Base-by-base conservation (phyloP, 2,888 invertebrate genomes). In the Selenia dentaria region DNA sequence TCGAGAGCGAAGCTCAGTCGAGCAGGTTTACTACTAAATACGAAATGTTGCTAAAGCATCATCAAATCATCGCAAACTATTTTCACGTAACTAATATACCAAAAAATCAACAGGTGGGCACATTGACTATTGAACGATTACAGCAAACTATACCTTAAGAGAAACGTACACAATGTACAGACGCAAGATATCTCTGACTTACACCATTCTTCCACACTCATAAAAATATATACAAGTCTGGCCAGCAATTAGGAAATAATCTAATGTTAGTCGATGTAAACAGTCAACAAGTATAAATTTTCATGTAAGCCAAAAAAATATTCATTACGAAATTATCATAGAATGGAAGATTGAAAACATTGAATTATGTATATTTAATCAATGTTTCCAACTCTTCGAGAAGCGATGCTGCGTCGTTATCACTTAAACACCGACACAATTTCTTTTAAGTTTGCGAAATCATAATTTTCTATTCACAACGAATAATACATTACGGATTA, bases 101-200 rank as follows among this genome's bases (percentile, higher is more conserved):
- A 67, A 78, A n/a, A n/a, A 74, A 71, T 73, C 73, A 31, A 70
- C 67, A 86, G 86, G 88, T 87, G 87, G 88, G 88, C 74, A 78
- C 71, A 76, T 74, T 86, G 86, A 85, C 86, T 86, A 86, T 64
- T 79, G 74, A 79, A 76, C 60, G 64, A 69, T 69, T 68, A 70
- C 49, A 69, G 64, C 67, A 62, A 59, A 55, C 70, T 75, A 75
- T 61, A 67, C 62, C 69, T 72, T 74, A 75, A 51, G 49, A 58
- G 43, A 59, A 61, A 62, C 42, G 63, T 67, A 53, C 52, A 56
- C 49, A 55, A 62, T 62, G 61, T 54, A 56, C 62, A 64, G 64
- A 58, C 65, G 64, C 59, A 68, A 68, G 41, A 60, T 62, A 67
- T 44, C 59, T 62, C 57, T 59, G 65, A 63, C 69, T 60, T 34